Evolutionary conservation across 2,113 vertebrate genomes (phyloP).

Genomic region (Phycodurus eques): DNA sequence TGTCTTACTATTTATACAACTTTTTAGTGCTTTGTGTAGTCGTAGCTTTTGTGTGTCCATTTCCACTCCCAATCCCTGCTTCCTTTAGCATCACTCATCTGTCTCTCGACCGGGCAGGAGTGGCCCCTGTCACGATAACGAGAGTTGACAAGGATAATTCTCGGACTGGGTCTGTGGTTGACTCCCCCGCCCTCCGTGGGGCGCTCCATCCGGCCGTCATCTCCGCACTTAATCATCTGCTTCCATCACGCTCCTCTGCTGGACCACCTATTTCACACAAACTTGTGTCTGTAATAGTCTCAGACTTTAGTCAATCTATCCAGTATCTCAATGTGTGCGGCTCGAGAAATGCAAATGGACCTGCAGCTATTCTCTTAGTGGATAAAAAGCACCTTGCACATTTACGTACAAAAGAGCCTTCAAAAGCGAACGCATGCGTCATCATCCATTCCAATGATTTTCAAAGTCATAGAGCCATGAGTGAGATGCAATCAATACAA

Average conservation of each 20-base stretch:
- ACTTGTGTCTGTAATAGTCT: slow-evolving; percentile 28
- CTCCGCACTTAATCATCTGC: slow-evolving; percentile 37
- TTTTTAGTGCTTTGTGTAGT: not conserved
- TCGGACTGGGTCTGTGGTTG: slow-evolving; percentile 63
- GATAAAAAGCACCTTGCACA: not conserved
- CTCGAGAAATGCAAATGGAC: not conserved
- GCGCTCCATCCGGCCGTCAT: slow-evolving; percentile 41
- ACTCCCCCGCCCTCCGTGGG: slow-evolving; percentile 37
- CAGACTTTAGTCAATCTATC: not conserved
- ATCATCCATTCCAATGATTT: too few relatives aligned
- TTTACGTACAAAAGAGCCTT: not conserved
- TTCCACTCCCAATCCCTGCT: slow-evolving; percentile 2
- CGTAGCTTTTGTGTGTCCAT: not conserved
- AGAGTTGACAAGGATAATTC: slow-evolving; percentile 64
- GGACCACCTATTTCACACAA: slow-evolving; percentile 16
- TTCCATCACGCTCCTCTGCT: slow-evolving; percentile 34
- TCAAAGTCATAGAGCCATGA: too few relatives aligned
- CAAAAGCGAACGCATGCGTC: too few relatives aligned
- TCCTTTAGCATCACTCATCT: slow-evolving; percentile 19
- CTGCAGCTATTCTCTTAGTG: not conserved
- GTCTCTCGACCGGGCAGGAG: slow-evolving; percentile 38
- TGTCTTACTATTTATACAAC: not conserved
- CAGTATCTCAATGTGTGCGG: not conserved
- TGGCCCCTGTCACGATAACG: slow-evolving; percentile 59
- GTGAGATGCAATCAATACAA: too few relatives aligned